Conservation (phyloP, 2,888 invertebrate species). For the Bursaphelenchus okinawaensis region DNA sequence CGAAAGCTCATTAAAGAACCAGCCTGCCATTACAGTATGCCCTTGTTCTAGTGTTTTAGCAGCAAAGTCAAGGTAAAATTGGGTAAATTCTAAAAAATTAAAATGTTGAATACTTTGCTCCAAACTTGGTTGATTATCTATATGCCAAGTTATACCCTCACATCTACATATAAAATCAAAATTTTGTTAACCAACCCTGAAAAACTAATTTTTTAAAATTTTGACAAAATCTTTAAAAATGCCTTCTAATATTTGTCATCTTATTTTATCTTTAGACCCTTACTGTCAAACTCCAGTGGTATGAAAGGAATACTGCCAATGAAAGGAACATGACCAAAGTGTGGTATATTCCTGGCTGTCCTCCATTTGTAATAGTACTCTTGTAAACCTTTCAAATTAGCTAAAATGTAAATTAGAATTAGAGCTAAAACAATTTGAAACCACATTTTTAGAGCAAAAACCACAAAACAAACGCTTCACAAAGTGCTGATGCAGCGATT, state of each 20-base stretch:
- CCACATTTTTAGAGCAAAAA: no score
- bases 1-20: conserved; percentile 13
- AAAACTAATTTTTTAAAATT: no score
- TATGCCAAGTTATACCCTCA: not conserved
- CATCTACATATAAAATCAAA: no score
- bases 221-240: no score
- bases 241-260: no score
- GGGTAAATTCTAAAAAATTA: not conserved
- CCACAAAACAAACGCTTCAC: no score
- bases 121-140: not conserved
- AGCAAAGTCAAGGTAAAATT: not conserved
- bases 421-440: not conserved
- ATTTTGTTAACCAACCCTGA: no score
- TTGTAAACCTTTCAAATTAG: not conserved
- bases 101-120: not conserved
- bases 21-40: conserved; percentile 8
- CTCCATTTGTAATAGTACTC: not conserved
- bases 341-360: not conserved
- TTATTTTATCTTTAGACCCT: not conserved
- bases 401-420: not conserved
- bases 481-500: no score
- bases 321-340: conserved; percentile 2
- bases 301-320: conserved; percentile 12
- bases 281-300: conserved; percentile 7
- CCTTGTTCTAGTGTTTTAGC: conserved; percentile 11